These are phyloP conservation scores for Vulpes lagopus DNA, from an alignment of 2,113 vertebrate species.

Conservation along the genomic window DNA sequence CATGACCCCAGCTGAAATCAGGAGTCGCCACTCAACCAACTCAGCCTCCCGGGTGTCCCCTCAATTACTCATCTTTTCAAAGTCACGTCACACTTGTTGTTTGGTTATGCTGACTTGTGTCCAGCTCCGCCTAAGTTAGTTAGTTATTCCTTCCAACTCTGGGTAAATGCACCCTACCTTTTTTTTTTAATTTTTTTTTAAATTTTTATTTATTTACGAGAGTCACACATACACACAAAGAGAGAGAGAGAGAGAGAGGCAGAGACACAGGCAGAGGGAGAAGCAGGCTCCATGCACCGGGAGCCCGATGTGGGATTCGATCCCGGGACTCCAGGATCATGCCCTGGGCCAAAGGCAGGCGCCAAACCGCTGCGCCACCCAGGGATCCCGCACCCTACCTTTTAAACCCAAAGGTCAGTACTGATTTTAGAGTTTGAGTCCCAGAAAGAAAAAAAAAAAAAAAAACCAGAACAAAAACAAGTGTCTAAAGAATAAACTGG, in stretches of 20 bases:
- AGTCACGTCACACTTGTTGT: background rate
- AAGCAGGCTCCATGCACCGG: too few species aligned
- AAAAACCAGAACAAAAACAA: background rate
- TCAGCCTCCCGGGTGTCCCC: background rate
- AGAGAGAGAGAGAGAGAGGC: too few species aligned
- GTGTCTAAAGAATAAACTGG: background rate
- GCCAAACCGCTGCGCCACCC: too few species aligned
- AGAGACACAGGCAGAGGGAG: too few species aligned
- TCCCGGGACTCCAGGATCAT: too few species aligned
- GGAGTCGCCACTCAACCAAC: background rate
- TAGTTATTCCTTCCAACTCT: background rate
- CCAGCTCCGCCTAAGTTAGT: background rate
- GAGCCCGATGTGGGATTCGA: too few species aligned
- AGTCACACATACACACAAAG: too few species aligned
- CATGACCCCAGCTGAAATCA: background rate
- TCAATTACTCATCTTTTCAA: background rate
- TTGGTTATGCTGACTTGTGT: background rate
- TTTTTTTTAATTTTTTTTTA: background rate
- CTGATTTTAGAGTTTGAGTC: slow-evolving; percentile 66
- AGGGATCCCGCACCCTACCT: background rate
- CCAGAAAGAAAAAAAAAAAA: background rate
- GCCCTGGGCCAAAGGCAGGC: too few species aligned
- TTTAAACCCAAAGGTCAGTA: slow-evolving; percentile 63
- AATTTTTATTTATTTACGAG: too few species aligned
- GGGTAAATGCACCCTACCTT: slow-evolving; percentile 47